Evolutionary conservation across 1,140 invertebrate genomes (phyloP).

Genomic region (Streblospio benedicti): DNA sequence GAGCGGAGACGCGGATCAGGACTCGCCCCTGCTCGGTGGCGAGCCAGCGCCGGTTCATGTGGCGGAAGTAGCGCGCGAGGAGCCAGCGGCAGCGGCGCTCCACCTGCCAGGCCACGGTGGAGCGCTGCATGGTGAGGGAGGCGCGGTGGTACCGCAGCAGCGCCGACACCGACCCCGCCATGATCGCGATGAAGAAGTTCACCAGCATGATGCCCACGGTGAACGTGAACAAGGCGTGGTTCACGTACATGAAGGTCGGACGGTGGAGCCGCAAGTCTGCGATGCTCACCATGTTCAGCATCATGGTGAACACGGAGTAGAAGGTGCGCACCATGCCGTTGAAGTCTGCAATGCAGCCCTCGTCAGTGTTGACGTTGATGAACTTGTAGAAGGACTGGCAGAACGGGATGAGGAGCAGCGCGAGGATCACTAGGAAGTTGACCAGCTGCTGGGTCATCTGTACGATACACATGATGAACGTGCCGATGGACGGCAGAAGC

Average conservation of each 20-base stretch:
- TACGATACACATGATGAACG: background rate
- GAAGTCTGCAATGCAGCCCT: constrained; percentile 1
- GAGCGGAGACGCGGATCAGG: no score
- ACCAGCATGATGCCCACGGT: background rate
- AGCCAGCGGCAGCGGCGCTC: background rate
- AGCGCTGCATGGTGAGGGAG: background rate
- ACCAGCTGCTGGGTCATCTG: background rate
- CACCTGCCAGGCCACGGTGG: background rate
- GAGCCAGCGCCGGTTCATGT: background rate
- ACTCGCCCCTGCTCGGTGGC: no score
- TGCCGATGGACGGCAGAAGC: background rate
- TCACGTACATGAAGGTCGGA: background rate
- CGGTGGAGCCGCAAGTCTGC: background rate
- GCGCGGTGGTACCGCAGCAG: background rate
- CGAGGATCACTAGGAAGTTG: background rate
- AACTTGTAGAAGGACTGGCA: background rate
- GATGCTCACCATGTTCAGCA: constrained; percentile 8
- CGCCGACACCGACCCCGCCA: background rate
- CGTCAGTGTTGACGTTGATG: background rate
- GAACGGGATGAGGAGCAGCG: background rate
- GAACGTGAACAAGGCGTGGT: constrained; percentile 6
- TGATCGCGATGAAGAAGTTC: constrained; percentile 11
- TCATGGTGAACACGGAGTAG: constrained; percentile 1
- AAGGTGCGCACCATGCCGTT: background rate
- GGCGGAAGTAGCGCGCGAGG: background rate